phyloP scores from a whole-genome alignment of 1,140 invertebrate species.

The Monomorium pharaonis region DNA sequence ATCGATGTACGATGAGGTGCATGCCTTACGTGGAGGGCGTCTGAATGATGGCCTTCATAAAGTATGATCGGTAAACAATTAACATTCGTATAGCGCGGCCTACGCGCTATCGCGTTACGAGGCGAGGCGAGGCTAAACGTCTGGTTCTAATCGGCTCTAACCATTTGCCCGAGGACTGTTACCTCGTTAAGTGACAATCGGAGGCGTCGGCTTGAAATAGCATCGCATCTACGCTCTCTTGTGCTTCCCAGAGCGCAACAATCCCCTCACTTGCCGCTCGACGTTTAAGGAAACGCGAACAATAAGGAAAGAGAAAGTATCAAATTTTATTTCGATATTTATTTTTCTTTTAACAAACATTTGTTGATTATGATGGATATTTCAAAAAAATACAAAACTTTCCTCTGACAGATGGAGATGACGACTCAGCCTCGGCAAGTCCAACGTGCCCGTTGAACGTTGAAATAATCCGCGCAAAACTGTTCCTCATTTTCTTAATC shows the following conservation, averaged over 20 bases:
- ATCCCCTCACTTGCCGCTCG: slow-evolving; percentile 31
- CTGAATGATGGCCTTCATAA: slow-evolving; percentile 79
- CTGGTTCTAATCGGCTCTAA: slow-evolving; percentile 66
- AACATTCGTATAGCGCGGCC: slow-evolving; percentile 78
- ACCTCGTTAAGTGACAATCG: slow-evolving; percentile 84
- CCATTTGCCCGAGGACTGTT: slow-evolving; percentile 81
- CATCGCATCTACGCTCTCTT: slow-evolving; percentile 40
- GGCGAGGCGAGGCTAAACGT: slow-evolving; percentile 53
- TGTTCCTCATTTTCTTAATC: slow-evolving; percentile 5
- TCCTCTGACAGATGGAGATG: not conserved
- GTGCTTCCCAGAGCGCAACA: slow-evolving; percentile 24
- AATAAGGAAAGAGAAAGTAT: too few species aligned
- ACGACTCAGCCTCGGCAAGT: not conserved
- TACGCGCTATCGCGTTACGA: slow-evolving; percentile 72
- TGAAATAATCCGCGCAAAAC: slow-evolving; percentile 50
- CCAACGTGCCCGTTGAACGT: slow-evolving; percentile 22
- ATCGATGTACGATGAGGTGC: slow-evolving; percentile 74
- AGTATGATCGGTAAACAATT: slow-evolving; percentile 83
- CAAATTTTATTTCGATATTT: slow-evolving; percentile 3
- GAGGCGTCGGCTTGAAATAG: slow-evolving; percentile 80
- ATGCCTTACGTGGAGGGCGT: slow-evolving; percentile 55
- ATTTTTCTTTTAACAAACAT: not conserved
- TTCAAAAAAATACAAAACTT: not conserved
- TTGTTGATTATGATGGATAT: not conserved
- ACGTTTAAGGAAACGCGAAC: not conserved